A percentile compares a stretch with the other conserved stretches of the same genome.
Conservation (phyloP, 35 echinoderm and acorn worm species). For the Ophioderma brevispina region DNA sequence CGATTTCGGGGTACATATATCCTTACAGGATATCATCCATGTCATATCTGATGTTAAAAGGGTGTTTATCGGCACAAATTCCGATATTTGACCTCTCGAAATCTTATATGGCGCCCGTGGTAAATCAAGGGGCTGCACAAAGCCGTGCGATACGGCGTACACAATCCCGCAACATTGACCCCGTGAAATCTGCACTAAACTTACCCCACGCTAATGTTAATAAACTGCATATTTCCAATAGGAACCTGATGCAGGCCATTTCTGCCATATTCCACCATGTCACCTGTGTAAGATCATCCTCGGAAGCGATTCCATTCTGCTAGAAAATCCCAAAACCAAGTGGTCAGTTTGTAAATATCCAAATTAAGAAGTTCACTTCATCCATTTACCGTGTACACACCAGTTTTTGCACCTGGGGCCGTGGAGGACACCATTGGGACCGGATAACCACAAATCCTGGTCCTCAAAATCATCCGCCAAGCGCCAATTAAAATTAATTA, state of each 20-base stretch:
- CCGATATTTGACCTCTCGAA: background rate
- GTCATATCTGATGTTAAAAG: background rate
- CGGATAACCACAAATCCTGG: background rate
- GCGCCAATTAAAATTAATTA: background rate
- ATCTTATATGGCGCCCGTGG: background rate
- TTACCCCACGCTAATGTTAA: background rate
- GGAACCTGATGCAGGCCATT: background rate
- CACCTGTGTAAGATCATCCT: background rate
- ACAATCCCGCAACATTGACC: background rate
- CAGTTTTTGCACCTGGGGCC: slow-evolving; percentile 2
- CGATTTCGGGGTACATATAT: background rate
- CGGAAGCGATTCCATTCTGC: background rate
- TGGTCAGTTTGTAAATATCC: background rate
- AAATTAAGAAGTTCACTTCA: background rate
- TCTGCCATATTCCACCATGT: background rate
- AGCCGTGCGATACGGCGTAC: background rate
- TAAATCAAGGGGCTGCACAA: background rate
- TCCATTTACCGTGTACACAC: background rate
- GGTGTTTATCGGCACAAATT: background rate
- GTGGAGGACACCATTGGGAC: background rate
- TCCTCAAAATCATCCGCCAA: background rate
- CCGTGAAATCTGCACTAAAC: background rate
- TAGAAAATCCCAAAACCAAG: background rate
- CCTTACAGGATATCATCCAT: background rate
- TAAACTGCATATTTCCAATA: slow-evolving; percentile 11